These are phyloP conservation scores for Drosophila baimaii DNA, from an alignment of 1,140 invertebrate species.

Conservation along the genomic window DNA sequence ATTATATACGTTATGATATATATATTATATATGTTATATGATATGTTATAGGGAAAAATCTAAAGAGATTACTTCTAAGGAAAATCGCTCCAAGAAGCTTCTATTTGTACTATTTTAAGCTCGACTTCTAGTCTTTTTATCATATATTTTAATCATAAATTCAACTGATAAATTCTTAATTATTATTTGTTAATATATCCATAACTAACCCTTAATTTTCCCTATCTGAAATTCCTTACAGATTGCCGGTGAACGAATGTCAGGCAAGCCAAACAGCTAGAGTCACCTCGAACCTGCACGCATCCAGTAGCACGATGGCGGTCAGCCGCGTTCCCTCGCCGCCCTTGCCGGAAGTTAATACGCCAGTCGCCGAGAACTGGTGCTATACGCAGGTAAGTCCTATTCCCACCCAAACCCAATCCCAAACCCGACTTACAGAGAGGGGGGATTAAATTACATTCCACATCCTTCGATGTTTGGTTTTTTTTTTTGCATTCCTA, in stretches of 20 bases:
- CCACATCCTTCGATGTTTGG: constrained; percentile 19
- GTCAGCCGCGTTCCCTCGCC: constrained; percentile 95
- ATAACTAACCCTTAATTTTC: constrained; percentile 32
- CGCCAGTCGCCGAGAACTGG: constrained; percentile 97
- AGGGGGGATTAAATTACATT: constrained; percentile 60
- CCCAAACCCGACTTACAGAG: constrained; percentile 5
- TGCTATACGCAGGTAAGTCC: constrained; percentile 95
- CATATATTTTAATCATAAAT: not conserved
- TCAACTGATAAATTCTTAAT: not conserved
- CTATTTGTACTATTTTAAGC: too few species aligned
- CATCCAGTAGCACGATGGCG: constrained; percentile 92
- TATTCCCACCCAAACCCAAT: not conserved
- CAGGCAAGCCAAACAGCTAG: constrained; percentile 91
- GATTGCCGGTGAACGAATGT: constrained; percentile 94
- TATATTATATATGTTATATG: too few species aligned
- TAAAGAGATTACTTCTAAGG: not conserved
- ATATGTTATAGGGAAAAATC: not conserved
- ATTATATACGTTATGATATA: too few species aligned
- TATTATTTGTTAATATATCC: not conserved
- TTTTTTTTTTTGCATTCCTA: constrained; percentile 74
- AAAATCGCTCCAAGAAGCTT: too few species aligned
- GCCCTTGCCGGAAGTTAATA: constrained; percentile 94
- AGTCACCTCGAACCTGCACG: constrained; percentile 91
- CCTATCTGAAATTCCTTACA: constrained; percentile 83
- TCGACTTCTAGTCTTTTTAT: too few species aligned